These are phyloP conservation scores for Sebastes jordani DNA, from an alignment of 2,797 vertebrate genomes.

Conservation along the genomic window DNA sequence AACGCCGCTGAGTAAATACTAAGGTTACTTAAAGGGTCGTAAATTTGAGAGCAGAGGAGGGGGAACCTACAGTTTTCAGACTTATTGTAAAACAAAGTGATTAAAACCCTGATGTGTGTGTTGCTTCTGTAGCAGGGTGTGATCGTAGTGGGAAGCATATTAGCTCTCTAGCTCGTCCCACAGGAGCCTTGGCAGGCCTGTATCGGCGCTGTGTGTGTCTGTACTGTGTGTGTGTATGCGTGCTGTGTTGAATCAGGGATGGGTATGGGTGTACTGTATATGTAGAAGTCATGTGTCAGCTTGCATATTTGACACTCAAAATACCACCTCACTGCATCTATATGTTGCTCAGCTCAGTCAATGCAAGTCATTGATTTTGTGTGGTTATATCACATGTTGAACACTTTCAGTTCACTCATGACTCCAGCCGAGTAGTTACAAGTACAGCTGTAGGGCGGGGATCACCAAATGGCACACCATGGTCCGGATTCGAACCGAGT, in stretches of 20 bases:
- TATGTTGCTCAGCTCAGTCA: background rate
- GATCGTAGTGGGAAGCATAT: conserved; percentile 46
- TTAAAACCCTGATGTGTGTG: conserved; percentile 56
- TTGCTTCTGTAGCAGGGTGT: conserved; percentile 56
- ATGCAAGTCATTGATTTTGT: background rate
- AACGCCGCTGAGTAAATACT: conserved; percentile 62
- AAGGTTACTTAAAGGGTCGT: conserved; percentile 71
- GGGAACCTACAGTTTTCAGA: conserved; percentile 44
- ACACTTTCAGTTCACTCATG: background rate
- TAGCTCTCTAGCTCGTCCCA: conserved; percentile 27
- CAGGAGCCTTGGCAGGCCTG: conserved; percentile 20
- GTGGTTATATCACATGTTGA: background rate
- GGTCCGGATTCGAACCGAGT: rapidly evolving
- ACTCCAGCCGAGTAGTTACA: background rate
- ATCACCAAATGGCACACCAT: rapidly evolving
- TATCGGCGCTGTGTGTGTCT: background rate
- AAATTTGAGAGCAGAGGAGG: conserved; percentile 59
- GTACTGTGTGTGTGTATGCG: background rate
- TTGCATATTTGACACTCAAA: conserved; percentile 1
- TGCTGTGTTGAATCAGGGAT: background rate
- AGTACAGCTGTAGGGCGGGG: rapidly evolving
- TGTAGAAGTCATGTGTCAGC: background rate
- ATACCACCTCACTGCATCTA: background rate
- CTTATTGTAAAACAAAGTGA: conserved; percentile 64
- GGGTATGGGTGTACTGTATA: background rate